These are phyloP conservation scores for Podarcis raffonei DNA, from an alignment of 2,113 vertebrate genomes.

Conservation along the genomic window DNA sequence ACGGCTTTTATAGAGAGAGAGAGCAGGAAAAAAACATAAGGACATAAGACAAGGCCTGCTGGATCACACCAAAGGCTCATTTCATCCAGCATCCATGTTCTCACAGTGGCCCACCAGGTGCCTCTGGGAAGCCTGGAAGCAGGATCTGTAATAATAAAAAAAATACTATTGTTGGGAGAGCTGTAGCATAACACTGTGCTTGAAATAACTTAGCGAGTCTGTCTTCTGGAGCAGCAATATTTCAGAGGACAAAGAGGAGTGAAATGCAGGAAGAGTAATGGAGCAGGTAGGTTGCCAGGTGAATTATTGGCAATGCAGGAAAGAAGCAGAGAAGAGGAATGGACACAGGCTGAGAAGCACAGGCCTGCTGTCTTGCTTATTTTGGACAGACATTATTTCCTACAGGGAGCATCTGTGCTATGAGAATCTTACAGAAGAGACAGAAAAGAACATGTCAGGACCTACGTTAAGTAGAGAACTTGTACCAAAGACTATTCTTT, in stretches of 20 bases:
- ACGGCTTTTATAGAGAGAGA: background rate
- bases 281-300: slow-evolving; percentile 15
- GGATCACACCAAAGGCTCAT: too few species aligned
- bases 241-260: slow-evolving; percentile 31
- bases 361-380: slow-evolving; percentile 32
- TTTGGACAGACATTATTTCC: slow-evolving; percentile 49
- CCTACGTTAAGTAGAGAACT: slow-evolving; percentile 20
- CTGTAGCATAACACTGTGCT: background rate
- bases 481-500: too few species aligned
- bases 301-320: slow-evolving; percentile 17
- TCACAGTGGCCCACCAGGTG: too few species aligned
- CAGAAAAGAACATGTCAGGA: slow-evolving; percentile 24
- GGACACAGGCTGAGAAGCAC: slow-evolving; percentile 21
- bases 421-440: background rate
- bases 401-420: slow-evolving; percentile 23
- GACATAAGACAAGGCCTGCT: too few species aligned
- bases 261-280: background rate
- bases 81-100: too few species aligned
- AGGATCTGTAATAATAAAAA: too few species aligned
- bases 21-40: background rate
- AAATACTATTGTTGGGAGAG: too few species aligned
- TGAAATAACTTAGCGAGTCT: background rate
- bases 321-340: slow-evolving; percentile 43
- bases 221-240: background rate
- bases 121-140: too few species aligned